phyloP scores from a whole-genome alignment of 2,888 invertebrate genomes.

The Zele albiditarsus region DNA sequence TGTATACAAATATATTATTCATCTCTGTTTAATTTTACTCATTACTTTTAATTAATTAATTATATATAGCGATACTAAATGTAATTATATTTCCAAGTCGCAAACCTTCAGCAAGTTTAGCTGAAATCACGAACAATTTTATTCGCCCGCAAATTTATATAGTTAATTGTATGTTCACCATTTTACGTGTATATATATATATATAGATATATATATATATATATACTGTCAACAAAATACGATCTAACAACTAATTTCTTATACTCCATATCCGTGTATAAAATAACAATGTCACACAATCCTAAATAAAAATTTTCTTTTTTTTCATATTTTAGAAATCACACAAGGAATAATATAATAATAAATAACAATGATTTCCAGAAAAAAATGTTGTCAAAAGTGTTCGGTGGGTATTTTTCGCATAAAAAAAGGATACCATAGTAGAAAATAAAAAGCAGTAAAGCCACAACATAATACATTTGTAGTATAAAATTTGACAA shows the following conservation, averaged over 20 bases:
- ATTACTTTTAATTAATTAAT: slow-evolving; percentile 21
- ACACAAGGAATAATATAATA: background rate
- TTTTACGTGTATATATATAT: slow-evolving; percentile 4
- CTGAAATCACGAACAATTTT: slow-evolving; percentile 14
- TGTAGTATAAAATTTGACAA: background rate
- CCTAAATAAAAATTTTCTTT: slow-evolving; percentile 40
- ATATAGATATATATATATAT: slow-evolving; percentile 21
- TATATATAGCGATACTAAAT: background rate
- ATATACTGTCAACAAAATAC: slow-evolving; percentile 49
- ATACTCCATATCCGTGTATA: slow-evolving; percentile 25
- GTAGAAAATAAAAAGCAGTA: too few relatives aligned
- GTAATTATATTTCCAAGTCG: background rate
- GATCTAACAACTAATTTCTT: slow-evolving; percentile 49
- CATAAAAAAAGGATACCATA: too few relatives aligned
- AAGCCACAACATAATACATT: background rate
- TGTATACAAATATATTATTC: slow-evolving; percentile 53
- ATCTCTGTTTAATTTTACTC: slow-evolving; percentile 44
- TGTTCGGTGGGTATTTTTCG: slow-evolving; percentile 6
- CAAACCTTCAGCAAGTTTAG: slow-evolving; percentile 9
- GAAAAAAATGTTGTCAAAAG: background rate
- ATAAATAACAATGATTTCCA: background rate
- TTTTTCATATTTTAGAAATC: background rate
- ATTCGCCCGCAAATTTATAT: slow-evolving; percentile 11
- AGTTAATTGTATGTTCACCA: background rate
- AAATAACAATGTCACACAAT: slow-evolving; percentile 40